Conservation (phyloP, 2,797 vertebrate genomes). For the Amphiprion clarkii region DNA sequence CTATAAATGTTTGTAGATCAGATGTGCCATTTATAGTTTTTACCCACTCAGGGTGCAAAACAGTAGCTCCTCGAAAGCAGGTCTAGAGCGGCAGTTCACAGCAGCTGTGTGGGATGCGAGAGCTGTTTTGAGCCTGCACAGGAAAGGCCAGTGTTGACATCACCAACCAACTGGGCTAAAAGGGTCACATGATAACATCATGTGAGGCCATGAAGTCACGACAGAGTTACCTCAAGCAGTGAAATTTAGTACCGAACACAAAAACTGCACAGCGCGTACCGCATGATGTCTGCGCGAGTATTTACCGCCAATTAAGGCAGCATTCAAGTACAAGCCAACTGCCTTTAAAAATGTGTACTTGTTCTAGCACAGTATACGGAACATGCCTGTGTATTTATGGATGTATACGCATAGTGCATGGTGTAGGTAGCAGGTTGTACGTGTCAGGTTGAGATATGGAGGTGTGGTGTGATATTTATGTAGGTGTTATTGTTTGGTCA, state of each 20-base stretch:
- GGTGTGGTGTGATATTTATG: constrained; percentile 73
- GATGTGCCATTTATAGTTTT: constrained; percentile 10
- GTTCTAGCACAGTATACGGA: constrained; percentile 17
- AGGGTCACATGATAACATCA: constrained; percentile 49
- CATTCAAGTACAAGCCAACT: constrained; percentile 33
- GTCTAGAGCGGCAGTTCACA: constrained; percentile 1
- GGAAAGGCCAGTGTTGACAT: constrained; percentile 51
- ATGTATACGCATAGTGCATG: constrained; percentile 48
- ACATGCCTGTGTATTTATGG: constrained; percentile 31
- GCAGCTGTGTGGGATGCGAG: constrained; percentile 12
- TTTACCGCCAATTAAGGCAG: constrained; percentile 14
- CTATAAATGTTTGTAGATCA: constrained; percentile 11
- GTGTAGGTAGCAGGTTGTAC: constrained; percentile 73
- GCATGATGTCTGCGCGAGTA: constrained; percentile 42
- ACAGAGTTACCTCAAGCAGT: constrained; percentile 13
- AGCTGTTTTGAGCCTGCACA: constrained; percentile 43
- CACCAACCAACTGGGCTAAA: constrained; percentile 33
- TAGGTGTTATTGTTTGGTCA: constrained; percentile 83
- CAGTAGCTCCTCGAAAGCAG: constrained; percentile 1
- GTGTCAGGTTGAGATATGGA: constrained; percentile 78
- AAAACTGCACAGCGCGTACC: constrained; percentile 43
- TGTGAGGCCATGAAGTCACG: constrained; percentile 42
- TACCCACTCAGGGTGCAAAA: neutral
- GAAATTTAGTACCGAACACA: constrained; percentile 35
- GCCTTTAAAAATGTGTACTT: constrained; percentile 35